A percentile compares a stretch with the other conserved stretches of the same genome.
phyloP scores from a whole-genome alignment of 2,113 vertebrate genomes.

The Notiomystis cincta region DNA sequence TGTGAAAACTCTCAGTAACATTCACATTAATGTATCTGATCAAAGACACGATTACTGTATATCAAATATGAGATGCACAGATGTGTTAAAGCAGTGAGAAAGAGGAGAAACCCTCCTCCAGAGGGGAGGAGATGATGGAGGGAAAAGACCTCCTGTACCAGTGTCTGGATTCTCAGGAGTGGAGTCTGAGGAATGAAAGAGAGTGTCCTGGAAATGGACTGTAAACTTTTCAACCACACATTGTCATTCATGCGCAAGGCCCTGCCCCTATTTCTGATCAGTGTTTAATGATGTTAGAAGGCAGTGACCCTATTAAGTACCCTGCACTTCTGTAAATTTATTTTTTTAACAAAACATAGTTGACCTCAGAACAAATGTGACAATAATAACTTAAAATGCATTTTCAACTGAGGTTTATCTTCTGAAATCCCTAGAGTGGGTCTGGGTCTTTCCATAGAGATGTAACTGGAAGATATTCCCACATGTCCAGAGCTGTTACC shows the following conservation, averaged over 20 bases:
- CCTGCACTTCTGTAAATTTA: background rate
- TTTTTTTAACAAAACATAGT: background rate
- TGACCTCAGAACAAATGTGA: background rate
- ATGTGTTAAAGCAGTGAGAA: background rate
- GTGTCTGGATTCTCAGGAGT: background rate
- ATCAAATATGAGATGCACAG: background rate
- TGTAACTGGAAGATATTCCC: background rate
- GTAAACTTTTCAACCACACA: background rate
- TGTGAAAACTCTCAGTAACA: background rate
- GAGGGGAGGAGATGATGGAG: background rate
- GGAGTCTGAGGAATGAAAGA: background rate
- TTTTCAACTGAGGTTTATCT: background rate
- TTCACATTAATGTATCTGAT: background rate
- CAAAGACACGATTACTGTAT: background rate
- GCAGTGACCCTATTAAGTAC: background rate
- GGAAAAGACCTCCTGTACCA: background rate
- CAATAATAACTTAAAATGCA: background rate
- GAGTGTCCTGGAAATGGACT: background rate
- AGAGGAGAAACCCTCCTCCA: background rate
- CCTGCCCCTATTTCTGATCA: background rate
- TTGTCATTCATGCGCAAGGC: fast-evolving
- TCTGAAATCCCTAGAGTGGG: background rate
- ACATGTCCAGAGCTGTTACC: background rate
- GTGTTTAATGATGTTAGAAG: background rate
- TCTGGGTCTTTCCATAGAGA: background rate